Evolutionary conservation across 2,113 vertebrate species (phyloP).

Genomic region (Tringa solitaria): DNA sequence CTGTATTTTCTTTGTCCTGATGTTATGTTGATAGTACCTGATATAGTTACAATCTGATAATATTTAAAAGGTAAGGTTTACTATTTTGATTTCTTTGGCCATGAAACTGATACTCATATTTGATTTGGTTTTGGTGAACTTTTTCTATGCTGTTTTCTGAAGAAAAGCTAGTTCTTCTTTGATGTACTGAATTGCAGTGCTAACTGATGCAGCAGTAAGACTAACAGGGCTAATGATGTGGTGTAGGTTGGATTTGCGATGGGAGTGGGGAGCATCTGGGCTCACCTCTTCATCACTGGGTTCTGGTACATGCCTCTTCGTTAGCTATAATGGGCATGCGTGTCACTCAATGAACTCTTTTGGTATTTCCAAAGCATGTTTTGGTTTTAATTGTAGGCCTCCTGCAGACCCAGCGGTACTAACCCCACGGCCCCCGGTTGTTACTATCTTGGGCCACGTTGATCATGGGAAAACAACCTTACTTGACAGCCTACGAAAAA

Average conservation of each 20-base stretch:
- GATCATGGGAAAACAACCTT: slow-evolving; percentile 97
- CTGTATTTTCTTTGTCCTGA: neutral
- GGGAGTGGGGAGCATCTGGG: neutral
- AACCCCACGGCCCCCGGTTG: slow-evolving; percentile 82
- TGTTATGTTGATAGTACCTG: neutral
- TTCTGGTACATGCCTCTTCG: neutral
- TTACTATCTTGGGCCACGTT: slow-evolving; percentile 97
- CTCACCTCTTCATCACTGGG: neutral
- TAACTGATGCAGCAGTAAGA: neutral
- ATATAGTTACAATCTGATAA: neutral
- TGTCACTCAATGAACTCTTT: neutral
- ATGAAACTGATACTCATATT: neutral
- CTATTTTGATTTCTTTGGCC: neutral
- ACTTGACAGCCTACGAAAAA: slow-evolving; percentile 90
- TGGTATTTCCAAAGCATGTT: neutral
- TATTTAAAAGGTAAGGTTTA: neutral
- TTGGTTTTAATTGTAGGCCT: slow-evolving; percentile 72
- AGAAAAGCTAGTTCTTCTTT: neutral
- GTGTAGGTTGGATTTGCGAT: neutral
- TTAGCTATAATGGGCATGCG: too few species aligned
- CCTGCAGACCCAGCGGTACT: slow-evolving; percentile 79
- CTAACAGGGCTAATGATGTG: neutral
- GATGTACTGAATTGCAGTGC: neutral
- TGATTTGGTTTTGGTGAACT: neutral
- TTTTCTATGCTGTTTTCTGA: neutral